Conservation (phyloP, 2,888 invertebrate genomes). For the Macrosoma leucophasiata region DNA sequence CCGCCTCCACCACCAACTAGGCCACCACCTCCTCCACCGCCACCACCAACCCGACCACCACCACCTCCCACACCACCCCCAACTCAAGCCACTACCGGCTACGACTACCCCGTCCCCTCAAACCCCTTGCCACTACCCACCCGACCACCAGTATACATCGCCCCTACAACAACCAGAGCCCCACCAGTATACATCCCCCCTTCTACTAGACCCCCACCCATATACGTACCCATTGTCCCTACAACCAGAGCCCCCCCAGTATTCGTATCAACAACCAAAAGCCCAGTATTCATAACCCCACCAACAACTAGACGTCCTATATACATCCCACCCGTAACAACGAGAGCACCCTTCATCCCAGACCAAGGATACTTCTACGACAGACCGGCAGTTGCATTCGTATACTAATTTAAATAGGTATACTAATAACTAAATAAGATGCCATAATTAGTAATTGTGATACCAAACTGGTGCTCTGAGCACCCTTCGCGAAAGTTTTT, state of each 20-base stretch:
- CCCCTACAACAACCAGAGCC: slow-evolving; percentile 23
- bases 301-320: slow-evolving; percentile 42
- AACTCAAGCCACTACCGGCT: slow-evolving; percentile 27
- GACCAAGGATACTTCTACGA: slow-evolving; percentile 66
- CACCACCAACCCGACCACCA: slow-evolving; percentile 22
- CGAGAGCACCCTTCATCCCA: slow-evolving; percentile 51
- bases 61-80: slow-evolving; percentile 16
- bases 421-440: slow-evolving; percentile 22
- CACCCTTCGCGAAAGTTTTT: slow-evolving; percentile 20
- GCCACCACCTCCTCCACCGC: slow-evolving; percentile 22
- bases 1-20: slow-evolving; percentile 9
- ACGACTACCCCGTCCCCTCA: slow-evolving; percentile 24
- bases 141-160: slow-evolving; percentile 25
- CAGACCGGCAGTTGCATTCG: slow-evolving; percentile 58
- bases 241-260: slow-evolving; percentile 33
- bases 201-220: slow-evolving; percentile 23
- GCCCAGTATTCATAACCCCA: slow-evolving; percentile 31
- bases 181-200: slow-evolving; percentile 24
- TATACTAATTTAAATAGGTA: slow-evolving; percentile 42
- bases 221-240: slow-evolving; percentile 34
- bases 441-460: slow-evolving; percentile 62
- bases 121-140: slow-evolving; percentile 23
- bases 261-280: slow-evolving; percentile 26
- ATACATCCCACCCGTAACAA: slow-evolving; percentile 33
- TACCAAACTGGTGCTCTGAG: slow-evolving; percentile 47